Base-by-base conservation (phyloP, 2,113 vertebrate genomes). In the Elachura formosa region DNA sequence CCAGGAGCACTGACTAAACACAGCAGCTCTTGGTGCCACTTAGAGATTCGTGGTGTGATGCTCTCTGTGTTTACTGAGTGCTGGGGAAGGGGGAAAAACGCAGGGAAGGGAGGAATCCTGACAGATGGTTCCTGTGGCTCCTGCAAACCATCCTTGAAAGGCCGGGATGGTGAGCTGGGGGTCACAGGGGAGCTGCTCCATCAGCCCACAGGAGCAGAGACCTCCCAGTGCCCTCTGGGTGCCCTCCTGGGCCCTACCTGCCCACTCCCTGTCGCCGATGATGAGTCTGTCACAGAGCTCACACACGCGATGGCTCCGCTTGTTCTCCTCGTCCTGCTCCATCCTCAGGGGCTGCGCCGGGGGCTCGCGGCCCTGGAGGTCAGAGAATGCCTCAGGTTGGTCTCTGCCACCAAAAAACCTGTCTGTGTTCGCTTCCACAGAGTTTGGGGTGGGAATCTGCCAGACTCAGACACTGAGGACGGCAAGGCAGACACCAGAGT, bases 221-320 rank as follows among this genome's bases (percentile, higher is more conserved):
- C 79, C 43, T 7, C 10, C 71, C 76, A 33, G n/a, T n/a, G n/a
- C n/a, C n/a, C n/a, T n/a, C n/a, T n/a, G n/a, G 34, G 49, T 9
- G 43, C 8, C 63, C 75, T 4, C 14, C 41, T 11, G 5, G 11
- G 54, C n/a, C 81, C 97, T 97, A 99, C 99, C 99, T 97, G 98
- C 97, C 99, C 99, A 99, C 96, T 99, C 98, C 67, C 98, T 97
- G 96, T 99, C 99, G 20, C 99, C 99, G 5, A 99, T 98, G 97
- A 99, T 99, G 77, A 99, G 89, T 54, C 98, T 98, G 92, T 97
- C 93, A 14, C 99, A 99, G 46, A 98, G 88, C 38, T 99, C 98
- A 49, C 99, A 99, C 22, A 95, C 58, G 19, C 96, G 98, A 10
- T 80, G 96, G 74, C 98, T 98, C 54, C 98, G 96, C 89, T 99